These are phyloP conservation scores for Deilephila porcellus DNA, from an alignment of 2,888 invertebrate species.

Conservation along the genomic window DNA sequence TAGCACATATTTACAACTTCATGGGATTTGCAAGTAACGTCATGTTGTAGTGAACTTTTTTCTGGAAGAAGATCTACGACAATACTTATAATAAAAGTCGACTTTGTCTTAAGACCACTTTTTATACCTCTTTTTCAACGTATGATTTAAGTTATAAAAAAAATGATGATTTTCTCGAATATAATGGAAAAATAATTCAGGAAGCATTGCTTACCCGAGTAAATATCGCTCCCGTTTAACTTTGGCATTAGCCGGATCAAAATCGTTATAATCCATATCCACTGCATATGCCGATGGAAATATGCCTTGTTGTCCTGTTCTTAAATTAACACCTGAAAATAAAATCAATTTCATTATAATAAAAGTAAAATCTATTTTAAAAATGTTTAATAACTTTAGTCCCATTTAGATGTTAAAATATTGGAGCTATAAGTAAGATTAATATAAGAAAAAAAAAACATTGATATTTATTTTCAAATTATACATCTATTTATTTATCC, in stretches of 20 bases:
- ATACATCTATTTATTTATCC: background rate
- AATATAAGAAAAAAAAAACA: too few species aligned
- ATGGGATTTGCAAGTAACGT: background rate
- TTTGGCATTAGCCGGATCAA: conserved; percentile 94
- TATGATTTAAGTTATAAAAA: too few species aligned
- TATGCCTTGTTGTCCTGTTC: conserved; percentile 96
- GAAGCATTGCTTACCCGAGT: conserved; percentile 84
- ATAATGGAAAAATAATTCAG: background rate
- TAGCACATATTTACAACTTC: background rate
- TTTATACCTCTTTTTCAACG: too few species aligned
- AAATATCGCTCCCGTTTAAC: conserved; percentile 94
- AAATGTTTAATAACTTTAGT: too few species aligned
- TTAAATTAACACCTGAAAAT: conserved; percentile 93
- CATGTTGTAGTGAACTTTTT: background rate
- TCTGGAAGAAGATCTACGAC: background rate
- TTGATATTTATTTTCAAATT: too few species aligned
- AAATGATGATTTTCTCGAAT: too few species aligned
- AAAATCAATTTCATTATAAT: conserved; percentile 15
- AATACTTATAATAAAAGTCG: background rate
- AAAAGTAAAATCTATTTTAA: too few species aligned
- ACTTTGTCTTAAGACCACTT: too few species aligned
- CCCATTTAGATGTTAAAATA: too few species aligned
- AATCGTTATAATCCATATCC: conserved; percentile 98
- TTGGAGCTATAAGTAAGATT: too few species aligned
- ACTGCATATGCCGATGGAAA: conserved; percentile 99